These are phyloP conservation scores for Crotalus viridis DNA, from an alignment of 2,113 vertebrate species.

Conservation along the genomic window DNA sequence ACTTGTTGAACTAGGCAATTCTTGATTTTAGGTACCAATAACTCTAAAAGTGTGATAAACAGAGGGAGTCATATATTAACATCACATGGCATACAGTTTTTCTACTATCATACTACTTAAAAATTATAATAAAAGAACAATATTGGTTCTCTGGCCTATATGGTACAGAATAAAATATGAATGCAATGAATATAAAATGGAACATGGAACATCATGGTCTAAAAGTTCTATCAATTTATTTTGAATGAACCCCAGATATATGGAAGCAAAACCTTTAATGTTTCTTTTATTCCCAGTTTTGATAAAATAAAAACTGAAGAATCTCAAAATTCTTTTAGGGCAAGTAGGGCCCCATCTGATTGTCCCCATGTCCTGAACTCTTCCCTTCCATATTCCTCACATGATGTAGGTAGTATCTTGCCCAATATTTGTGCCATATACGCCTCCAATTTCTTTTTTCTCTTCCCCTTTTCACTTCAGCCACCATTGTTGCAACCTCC, in stretches of 20 bases:
- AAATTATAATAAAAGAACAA: background rate
- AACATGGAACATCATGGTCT: background rate
- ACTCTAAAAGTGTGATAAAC: background rate
- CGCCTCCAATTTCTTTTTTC: background rate
- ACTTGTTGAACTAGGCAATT: background rate
- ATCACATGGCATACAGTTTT: background rate
- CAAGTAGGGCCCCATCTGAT: background rate
- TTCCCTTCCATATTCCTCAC: background rate
- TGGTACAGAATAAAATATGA: background rate
- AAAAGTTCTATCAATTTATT: background rate
- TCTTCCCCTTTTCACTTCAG: background rate
- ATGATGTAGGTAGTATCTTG: background rate
- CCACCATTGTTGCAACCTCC: background rate
- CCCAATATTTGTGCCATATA: background rate
- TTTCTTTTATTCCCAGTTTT: background rate
- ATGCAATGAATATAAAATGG: background rate
- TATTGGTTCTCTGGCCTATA: background rate
- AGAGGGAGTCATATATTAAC: background rate
- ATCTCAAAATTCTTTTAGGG: background rate
- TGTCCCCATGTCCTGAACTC: background rate
- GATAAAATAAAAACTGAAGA: background rate
- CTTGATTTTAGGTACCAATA: background rate
- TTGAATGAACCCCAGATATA: background rate
- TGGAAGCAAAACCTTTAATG: background rate
- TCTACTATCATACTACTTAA: background rate